phyloP scores from a whole-genome alignment of 2,113 vertebrate species.

The Toxostoma redivivum region DNA sequence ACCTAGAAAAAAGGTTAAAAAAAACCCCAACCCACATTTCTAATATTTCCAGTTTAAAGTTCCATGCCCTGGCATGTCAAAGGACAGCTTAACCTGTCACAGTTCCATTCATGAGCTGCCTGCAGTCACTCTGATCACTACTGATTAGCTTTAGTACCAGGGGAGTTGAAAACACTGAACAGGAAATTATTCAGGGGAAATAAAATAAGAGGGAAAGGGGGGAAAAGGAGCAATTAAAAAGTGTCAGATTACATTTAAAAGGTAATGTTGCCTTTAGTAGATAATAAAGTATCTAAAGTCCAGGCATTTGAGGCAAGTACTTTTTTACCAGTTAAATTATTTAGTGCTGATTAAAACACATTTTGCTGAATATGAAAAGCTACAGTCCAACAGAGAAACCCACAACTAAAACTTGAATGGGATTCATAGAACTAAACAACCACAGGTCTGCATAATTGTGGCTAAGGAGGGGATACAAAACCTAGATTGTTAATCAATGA shows the following conservation, averaged over 20 bases:
- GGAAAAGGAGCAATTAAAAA: background rate
- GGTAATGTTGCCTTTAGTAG: background rate
- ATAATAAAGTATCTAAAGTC: conserved; percentile 44
- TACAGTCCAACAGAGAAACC: background rate
- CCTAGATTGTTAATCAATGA: background rate
- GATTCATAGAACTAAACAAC: background rate
- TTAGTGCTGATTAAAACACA: conserved; percentile 29
- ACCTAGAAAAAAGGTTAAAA: conserved; percentile 41
- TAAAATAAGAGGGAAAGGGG: background rate
- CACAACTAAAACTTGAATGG: background rate
- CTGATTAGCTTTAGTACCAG: background rate
- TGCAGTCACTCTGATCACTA: conserved; percentile 15
- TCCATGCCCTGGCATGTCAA: background rate
- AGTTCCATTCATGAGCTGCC: conserved; percentile 35
- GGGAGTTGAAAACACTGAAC: background rate
- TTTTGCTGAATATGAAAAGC: conserved; percentile 9
- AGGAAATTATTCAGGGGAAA: background rate
- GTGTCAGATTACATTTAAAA: conserved; percentile 18
- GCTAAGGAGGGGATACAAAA: conserved; percentile 28
- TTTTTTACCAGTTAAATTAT: background rate
- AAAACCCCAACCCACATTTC: background rate
- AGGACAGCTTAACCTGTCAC: background rate
- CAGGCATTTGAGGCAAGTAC: conserved; percentile 45
- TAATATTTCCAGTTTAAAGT: background rate
- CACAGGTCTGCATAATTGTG: background rate